Conservation (phyloP, 2,797 vertebrate genomes). For the Enteromius fasciolatus region DNA sequence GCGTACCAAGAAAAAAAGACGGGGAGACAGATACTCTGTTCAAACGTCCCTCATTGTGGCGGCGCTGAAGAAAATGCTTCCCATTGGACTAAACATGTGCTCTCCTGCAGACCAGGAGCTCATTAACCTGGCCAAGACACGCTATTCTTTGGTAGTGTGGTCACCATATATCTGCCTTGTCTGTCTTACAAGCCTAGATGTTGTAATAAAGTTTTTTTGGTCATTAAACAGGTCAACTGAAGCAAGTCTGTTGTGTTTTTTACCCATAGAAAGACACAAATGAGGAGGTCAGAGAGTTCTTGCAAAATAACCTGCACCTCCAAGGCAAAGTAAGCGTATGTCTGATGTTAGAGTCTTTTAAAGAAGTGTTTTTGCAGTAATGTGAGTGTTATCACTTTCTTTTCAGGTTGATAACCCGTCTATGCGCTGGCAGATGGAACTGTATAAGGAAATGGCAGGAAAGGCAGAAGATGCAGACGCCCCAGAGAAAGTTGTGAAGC, state of each 20-base stretch:
- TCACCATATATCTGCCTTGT: not conserved
- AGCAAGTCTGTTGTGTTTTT: slow-evolving; percentile 39
- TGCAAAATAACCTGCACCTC: slow-evolving; percentile 90
- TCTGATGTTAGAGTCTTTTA: not conserved
- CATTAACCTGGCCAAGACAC: slow-evolving; percentile 87
- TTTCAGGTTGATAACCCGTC: slow-evolving; percentile 88
- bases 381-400: not conserved
- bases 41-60: slow-evolving; percentile 95
- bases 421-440: slow-evolving; percentile 94
- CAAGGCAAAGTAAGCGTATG: slow-evolving; percentile 85
- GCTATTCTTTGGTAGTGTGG: slow-evolving; percentile 88
- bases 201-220: not conserved
- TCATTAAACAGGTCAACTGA: not conserved
- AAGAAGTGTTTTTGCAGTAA: not conserved
- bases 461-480: slow-evolving; percentile 88
- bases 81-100: slow-evolving; percentile 97
- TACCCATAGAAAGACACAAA: slow-evolving; percentile 90
- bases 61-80: slow-evolving; percentile 95
- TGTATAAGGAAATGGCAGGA: slow-evolving; percentile 89
- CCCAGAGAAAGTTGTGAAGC: slow-evolving; percentile 88
- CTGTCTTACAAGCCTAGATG: slow-evolving; percentile 20
- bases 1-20: slow-evolving; percentile 90
- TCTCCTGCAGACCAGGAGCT: slow-evolving; percentile 94
- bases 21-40: slow-evolving; percentile 91
- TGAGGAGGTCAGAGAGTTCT: slow-evolving; percentile 92